Evolutionary conservation across 2,888 invertebrate species (phyloP), one percentile per base, ranked within the genome.

Genomic region (Amphimallon solstitiale): DNA sequence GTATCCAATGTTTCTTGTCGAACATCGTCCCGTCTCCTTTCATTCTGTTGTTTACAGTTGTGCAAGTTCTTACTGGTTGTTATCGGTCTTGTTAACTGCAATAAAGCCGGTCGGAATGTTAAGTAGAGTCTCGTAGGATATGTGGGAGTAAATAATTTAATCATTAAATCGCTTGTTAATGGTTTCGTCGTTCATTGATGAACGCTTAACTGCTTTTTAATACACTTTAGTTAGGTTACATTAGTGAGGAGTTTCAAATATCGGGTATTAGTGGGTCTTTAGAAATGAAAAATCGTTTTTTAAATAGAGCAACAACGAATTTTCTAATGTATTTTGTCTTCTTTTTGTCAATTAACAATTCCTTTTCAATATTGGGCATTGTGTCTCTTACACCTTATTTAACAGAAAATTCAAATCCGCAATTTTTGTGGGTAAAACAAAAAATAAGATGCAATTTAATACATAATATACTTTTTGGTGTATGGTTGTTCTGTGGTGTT

Each of bases 71-170:
- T 54, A 54, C 54, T 64, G 46, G 45, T 29, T 52, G 63, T 64
- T 64, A 54, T 64, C 63, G 63, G 35, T 54, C 63, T 64, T 64
- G 63, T 64, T 64, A 64, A 64, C 63, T 54, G 63, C 52, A 54
- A 52, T 64, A 52, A 64, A 64, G 23, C 63, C 34, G 21, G 23
- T 12, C 35, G 63, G 63, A 46, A 64, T 64, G 63, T 64, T 54
- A 52, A 64, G 63, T 54, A 54, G 52, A 45, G 45, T 46, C 52
- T 43, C 45, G 51, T 64, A 35, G 12, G 52, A 54, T 46, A 60
- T 51, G 65, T 65, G 34, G 65, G 65, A 65, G 65, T 65, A 61
- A 60, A 65, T 65, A 65, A 61, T 65, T 61, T 51, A 29, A 65
- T 65, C 65, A 61, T 65, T 65, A 65, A 65, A 64, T 34, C 52